Evolutionary conservation across 2,888 invertebrate species (phyloP).

Genomic region (Cephus sareptanus): DNA sequence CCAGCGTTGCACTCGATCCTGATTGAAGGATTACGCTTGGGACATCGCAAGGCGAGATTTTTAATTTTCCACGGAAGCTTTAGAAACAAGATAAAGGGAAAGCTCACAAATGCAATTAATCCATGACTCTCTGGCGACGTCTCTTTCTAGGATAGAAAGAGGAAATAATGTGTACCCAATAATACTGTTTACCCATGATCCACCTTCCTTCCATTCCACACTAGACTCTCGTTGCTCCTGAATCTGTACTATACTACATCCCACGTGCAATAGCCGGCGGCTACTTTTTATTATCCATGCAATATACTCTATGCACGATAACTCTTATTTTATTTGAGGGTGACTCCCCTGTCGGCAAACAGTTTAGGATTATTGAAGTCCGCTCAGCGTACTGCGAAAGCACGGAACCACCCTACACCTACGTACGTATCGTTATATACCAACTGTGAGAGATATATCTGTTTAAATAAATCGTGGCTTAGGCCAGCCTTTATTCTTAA

Average conservation of each 20-base stretch:
- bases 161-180: neutral
- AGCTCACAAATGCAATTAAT: constrained; percentile 53
- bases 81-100: constrained; percentile 47
- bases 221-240: neutral
- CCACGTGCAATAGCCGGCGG: constrained; percentile 30
- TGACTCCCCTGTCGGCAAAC: constrained; percentile 23
- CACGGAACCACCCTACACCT: constrained; percentile 13
- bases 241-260: neutral
- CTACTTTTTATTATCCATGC: constrained; percentile 32
- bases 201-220: neutral
- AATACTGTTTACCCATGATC: constrained; percentile 44
- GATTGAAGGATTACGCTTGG: neutral
- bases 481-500: neutral
- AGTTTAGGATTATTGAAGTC: constrained; percentile 36
- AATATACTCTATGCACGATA: constrained; percentile 33
- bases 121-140: constrained; percentile 24
- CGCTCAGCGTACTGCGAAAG: constrained; percentile 15
- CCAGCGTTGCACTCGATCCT: neutral
- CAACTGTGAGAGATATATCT: neutral
- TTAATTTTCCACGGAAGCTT: constrained; percentile 37
- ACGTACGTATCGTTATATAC: neutral
- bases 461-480: constrained; percentile 4
- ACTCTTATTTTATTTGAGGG: constrained; percentile 29
- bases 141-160: constrained; percentile 26
- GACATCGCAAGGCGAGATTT: neutral